Percentiles rank a stretch among this genome's conserved stretches.
These are phyloP conservation scores for Leucoma salicis DNA, from an alignment of 2,888 invertebrate genomes.

Conservation along the genomic window DNA sequence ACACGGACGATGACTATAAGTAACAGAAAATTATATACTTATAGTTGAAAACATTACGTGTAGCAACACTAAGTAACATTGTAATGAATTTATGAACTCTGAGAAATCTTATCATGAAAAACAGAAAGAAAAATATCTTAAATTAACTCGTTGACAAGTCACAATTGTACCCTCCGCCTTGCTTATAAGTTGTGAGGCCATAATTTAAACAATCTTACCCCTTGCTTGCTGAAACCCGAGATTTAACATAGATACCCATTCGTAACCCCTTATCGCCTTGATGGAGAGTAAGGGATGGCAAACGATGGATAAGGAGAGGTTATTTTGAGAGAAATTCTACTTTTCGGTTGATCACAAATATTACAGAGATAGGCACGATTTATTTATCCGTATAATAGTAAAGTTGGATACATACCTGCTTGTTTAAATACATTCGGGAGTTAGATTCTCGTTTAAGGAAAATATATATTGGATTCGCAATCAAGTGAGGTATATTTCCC, in stretches of 20 bases:
- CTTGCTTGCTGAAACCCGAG: constrained; percentile 65
- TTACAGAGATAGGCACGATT: neutral
- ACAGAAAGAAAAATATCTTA: constrained; percentile 44
- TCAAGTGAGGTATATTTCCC: too few relatives aligned
- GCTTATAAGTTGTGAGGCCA: constrained; percentile 45
- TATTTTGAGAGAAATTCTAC: neutral
- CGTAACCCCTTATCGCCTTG: constrained; percentile 56
- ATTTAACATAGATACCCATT: constrained; percentile 57
- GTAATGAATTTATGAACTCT: constrained; percentile 51
- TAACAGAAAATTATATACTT: too few relatives aligned
- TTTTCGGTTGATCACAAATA: neutral
- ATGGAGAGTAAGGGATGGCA: constrained; percentile 24
- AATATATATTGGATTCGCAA: too few relatives aligned
- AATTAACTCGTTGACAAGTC: constrained; percentile 65
- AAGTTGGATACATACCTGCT: too few relatives aligned
- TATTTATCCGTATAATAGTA: too few relatives aligned
- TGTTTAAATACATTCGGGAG: too few relatives aligned
- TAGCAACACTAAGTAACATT: constrained; percentile 11
- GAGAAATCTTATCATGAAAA: constrained; percentile 25
- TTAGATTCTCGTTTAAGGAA: too few relatives aligned
- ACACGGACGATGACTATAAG: too few relatives aligned
- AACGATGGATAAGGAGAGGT: constrained; percentile 21
- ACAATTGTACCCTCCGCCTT: constrained; percentile 38
- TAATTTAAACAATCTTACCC: constrained; percentile 70
- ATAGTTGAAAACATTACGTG: too few relatives aligned